A percentile compares a stretch with the other conserved stretches of the same genome.
Conservation (phyloP, 1,140 invertebrate species). For the Conus betulinus region DNA sequence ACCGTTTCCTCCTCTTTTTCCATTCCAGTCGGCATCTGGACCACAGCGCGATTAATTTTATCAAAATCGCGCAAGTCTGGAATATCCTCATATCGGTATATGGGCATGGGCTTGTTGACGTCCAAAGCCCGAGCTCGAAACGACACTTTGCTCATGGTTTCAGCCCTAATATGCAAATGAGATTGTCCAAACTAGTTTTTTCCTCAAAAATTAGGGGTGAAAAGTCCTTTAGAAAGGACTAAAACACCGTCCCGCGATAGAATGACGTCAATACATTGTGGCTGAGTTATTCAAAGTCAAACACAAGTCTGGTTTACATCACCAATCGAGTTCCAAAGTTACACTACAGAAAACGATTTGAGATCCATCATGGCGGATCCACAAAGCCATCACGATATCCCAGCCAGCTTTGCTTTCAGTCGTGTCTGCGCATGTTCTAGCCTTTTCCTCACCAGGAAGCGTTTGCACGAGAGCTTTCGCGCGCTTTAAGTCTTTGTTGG, state of each 20-base stretch:
- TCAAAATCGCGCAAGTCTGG: conserved; percentile 98
- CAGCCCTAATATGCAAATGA: conserved; percentile 72
- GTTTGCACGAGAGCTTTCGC: not conserved
- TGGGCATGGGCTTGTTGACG: conserved; percentile 97
- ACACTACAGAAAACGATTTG: conserved; percentile 58
- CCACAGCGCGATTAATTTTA: conserved; percentile 97
- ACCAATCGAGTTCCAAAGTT: conserved; percentile 55
- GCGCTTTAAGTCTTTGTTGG: not conserved
- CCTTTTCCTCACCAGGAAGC: not conserved
- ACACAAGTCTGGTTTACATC: conserved; percentile 35
- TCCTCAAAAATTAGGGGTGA: conserved; percentile 49
- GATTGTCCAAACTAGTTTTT: conserved; percentile 59
- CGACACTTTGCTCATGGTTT: conserved; percentile 88
- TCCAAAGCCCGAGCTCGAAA: conserved; percentile 99
- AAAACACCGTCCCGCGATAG: conserved; percentile 40
- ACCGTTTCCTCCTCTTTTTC: conserved; percentile 99
- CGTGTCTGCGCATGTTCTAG: conserved; percentile 51
- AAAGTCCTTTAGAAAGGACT: conserved; percentile 44
- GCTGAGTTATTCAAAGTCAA: conserved; percentile 44
- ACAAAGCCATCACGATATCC: conserved; percentile 66
- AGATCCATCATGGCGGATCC: conserved; percentile 74
- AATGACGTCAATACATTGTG: conserved; percentile 47
- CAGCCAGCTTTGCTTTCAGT: conserved; percentile 45
- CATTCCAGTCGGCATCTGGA: conserved; percentile 99
- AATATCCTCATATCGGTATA: conserved; percentile 97